Conservation (phyloP, 2,888 invertebrate genomes). For the Tolmerus cingulatus region DNA sequence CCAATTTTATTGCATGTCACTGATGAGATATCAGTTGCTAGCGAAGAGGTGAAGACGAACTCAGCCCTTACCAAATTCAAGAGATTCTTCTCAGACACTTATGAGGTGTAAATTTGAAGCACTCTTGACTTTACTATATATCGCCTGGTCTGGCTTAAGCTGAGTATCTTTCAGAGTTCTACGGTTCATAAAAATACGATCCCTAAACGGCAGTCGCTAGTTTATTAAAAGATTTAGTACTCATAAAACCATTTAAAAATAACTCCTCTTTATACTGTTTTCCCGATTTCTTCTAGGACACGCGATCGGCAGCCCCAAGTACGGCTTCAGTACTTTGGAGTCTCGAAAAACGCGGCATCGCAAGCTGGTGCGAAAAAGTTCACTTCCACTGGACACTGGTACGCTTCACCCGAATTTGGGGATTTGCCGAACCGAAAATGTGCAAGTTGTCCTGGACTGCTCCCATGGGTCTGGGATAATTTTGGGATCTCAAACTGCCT, state of each 20-base stretch:
- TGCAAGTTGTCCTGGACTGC: constrained; percentile 62
- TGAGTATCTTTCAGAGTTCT: background rate
- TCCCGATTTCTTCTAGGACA: constrained; percentile 16
- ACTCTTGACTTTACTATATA: background rate
- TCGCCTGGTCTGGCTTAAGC: background rate
- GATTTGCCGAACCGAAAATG: constrained; percentile 61
- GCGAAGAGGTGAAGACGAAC: background rate
- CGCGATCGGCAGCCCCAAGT: constrained; percentile 64
- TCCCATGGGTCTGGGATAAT: constrained; percentile 62
- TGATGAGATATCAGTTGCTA: background rate
- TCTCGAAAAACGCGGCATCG: constrained; percentile 65
- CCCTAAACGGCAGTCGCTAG: background rate
- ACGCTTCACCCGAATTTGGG: constrained; percentile 56
- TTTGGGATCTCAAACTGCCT: constrained; percentile 56
- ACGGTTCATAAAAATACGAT: background rate
- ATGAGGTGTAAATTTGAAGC: background rate
- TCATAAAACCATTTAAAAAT: background rate
- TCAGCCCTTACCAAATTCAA: background rate
- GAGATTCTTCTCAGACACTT: background rate
- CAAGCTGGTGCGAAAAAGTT: constrained; percentile 65
- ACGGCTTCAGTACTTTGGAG: constrained; percentile 68
- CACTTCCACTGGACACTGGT: constrained; percentile 60
- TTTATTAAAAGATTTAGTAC: background rate
- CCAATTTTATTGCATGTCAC: background rate
- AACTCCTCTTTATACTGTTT: background rate